These are phyloP conservation scores for Trogon surrucura DNA, from an alignment of 2,113 vertebrate species.

Conservation along the genomic window DNA sequence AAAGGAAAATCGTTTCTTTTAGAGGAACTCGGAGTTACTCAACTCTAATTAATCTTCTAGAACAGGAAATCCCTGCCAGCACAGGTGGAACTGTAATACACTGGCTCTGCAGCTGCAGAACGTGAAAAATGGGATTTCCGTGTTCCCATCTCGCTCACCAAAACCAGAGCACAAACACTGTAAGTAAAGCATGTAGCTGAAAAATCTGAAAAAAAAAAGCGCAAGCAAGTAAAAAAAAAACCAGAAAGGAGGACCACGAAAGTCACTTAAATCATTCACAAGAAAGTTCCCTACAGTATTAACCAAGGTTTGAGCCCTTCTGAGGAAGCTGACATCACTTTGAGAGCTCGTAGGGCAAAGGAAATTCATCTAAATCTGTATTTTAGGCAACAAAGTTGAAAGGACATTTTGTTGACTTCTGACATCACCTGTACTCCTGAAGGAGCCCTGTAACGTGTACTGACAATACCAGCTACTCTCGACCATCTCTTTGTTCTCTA, in stretches of 20 bases:
- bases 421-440: neutral
- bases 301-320: neutral
- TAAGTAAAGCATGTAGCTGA: neutral
- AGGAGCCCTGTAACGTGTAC: neutral
- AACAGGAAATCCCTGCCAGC: slow-evolving; percentile 49
- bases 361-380: neutral
- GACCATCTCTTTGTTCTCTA: neutral
- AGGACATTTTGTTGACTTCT: neutral
- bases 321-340: neutral
- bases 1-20: slow-evolving; percentile 40
- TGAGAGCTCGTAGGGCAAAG: neutral
- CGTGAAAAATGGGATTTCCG: slow-evolving; percentile 14
- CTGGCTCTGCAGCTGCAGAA: slow-evolving; percentile 25
- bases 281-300: neutral
- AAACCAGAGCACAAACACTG: neutral
- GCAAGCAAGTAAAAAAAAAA: neutral
- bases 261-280: neutral
- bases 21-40: slow-evolving; percentile 53
- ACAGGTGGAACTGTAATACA: slow-evolving; percentile 24
- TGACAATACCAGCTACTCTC: neutral
- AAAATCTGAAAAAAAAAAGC: neutral
- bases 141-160: neutral
- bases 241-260: neutral
- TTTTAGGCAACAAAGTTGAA: neutral
- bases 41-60: slow-evolving; percentile 50